Percentiles rank a stretch among this genome's conserved stretches.
Conservation (phyloP, 2,888 invertebrate genomes). For the Biston betularia region DNA sequence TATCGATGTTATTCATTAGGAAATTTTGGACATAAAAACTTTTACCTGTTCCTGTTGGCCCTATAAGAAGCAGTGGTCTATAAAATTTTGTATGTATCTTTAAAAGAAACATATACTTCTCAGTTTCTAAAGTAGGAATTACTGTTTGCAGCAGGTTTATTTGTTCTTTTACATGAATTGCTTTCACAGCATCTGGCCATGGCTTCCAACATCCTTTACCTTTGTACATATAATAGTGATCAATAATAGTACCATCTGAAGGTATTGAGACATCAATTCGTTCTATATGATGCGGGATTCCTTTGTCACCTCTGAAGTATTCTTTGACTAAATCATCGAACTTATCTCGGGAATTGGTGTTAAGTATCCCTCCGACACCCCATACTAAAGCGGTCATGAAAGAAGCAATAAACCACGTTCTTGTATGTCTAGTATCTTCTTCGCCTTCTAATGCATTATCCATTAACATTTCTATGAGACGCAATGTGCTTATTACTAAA, state of each 20-base stretch:
- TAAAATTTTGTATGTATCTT: conserved; percentile 90
- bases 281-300: conserved; percentile 80
- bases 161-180: conserved; percentile 83
- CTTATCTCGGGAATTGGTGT: conserved; percentile 89
- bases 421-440: conserved; percentile 89
- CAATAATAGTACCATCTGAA: conserved; percentile 91
- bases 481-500: conserved; percentile 89
- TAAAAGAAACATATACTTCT: conserved; percentile 91
- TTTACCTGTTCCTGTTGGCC: conserved; percentile 95
- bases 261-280: conserved; percentile 92
- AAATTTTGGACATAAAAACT: conserved; percentile 92
- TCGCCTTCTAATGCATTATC: conserved; percentile 89
- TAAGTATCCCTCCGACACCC: conserved; percentile 94
- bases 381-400: conserved; percentile 92
- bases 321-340: conserved; percentile 88
- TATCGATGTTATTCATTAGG: conserved; percentile 89
- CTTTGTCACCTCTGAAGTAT: conserved; percentile 77
- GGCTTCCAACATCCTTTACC: conserved; percentile 95
- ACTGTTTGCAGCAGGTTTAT: conserved; percentile 90
- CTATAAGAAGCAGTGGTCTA: conserved; percentile 90
- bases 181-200: conserved; percentile 92
- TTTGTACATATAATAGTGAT: conserved; percentile 93
- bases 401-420: conserved; percentile 91
- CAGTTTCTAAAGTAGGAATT: conserved; percentile 95
- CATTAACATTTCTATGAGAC: conserved; percentile 92